Evolutionary conservation across 2,888 invertebrate species (phyloP).

Genomic region (Ethmia dodecea): DNA sequence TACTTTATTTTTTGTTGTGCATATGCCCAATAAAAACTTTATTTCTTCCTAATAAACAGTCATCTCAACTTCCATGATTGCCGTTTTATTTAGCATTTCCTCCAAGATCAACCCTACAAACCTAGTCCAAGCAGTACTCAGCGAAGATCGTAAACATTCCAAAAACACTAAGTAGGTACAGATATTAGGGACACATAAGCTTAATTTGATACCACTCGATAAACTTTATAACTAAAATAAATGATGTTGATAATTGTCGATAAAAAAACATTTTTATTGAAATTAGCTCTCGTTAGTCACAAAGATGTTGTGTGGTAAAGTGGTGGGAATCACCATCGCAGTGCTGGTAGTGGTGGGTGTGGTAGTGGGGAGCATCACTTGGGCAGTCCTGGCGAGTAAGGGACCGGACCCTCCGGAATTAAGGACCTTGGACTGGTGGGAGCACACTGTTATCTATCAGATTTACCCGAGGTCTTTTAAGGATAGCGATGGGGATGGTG

Average conservation of each 20-base stretch:
- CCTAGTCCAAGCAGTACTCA: too few relatives aligned
- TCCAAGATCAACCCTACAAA: too few relatives aligned
- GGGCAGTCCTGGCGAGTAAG: slow-evolving; percentile 32
- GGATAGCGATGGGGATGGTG: slow-evolving; percentile 88
- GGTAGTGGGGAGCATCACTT: slow-evolving; percentile 31
- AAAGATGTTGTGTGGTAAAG: slow-evolving; percentile 26
- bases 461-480: slow-evolving; percentile 89
- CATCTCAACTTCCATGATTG: too few relatives aligned
- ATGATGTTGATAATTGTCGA: neutral
- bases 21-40: too few relatives aligned
- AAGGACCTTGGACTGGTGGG: slow-evolving; percentile 83
- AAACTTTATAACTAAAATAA: too few relatives aligned
- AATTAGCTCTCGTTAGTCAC: neutral
- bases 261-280: neutral
- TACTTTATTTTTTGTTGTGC: too few relatives aligned
- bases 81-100: too few relatives aligned
- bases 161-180: too few relatives aligned
- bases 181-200: too few relatives aligned
- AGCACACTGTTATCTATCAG: slow-evolving; percentile 87
- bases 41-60: too few relatives aligned
- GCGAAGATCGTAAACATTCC: too few relatives aligned
- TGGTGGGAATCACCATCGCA: slow-evolving; percentile 22
- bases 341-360: slow-evolving; percentile 29
- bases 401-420: slow-evolving; percentile 28
- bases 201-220: too few relatives aligned